A percentile compares a stretch with the other conserved stretches of the same genome.
Conservation (phyloP, 2,797 vertebrate species). For the Myotis findleyi region DNA sequence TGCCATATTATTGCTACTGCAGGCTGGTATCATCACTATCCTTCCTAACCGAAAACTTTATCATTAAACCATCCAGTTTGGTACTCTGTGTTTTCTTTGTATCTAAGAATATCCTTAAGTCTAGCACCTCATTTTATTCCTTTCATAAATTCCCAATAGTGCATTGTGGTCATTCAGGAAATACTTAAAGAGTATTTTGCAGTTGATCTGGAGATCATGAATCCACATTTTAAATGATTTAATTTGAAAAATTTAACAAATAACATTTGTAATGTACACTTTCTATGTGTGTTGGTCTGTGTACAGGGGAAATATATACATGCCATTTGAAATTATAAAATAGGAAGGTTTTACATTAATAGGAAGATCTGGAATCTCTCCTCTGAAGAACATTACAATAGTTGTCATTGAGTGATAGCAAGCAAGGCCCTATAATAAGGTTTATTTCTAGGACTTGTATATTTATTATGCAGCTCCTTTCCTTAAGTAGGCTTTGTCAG, state of each 20-base stretch:
- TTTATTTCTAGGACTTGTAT: neutral
- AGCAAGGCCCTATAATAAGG: neutral
- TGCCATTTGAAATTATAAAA: neutral
- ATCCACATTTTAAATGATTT: neutral
- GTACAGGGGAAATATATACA: neutral
- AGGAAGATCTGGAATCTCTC: neutral
- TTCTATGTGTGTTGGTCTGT: neutral
- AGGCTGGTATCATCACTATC: neutral
- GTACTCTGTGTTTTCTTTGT: neutral
- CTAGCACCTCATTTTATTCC: neutral
- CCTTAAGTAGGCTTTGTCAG: neutral
- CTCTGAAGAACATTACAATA: neutral
- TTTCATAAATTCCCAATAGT: neutral
- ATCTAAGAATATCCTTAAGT: neutral
- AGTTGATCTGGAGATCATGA: neutral
- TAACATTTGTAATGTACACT: neutral
- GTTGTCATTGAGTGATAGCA: neutral
- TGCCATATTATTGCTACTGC: neutral
- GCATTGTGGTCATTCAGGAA: accelerated
- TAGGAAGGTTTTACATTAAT: neutral
- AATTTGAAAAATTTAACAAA: neutral
- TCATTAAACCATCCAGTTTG: neutral
- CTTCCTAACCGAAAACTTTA: neutral
- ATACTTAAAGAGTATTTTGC: neutral
- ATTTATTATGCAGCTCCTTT: neutral